Conservation (phyloP, 2,888 invertebrate species). For the Ophion obscuratus region DNA sequence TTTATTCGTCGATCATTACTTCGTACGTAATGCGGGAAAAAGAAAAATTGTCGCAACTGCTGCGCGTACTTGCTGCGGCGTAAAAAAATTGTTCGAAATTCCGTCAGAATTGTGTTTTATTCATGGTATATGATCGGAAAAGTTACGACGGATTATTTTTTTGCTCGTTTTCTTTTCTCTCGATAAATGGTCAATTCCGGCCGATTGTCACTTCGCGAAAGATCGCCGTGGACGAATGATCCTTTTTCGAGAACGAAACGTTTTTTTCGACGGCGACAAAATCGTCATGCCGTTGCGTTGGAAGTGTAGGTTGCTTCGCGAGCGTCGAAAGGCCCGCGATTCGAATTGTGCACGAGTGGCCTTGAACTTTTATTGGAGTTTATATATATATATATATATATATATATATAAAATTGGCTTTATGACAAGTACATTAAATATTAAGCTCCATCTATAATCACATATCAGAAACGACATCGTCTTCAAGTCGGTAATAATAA, state of each 20-base stretch:
- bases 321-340: neutral
- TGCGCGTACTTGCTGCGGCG: neutral
- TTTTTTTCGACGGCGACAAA: too few species aligned
- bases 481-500: too few species aligned
- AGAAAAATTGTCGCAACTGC: neutral
- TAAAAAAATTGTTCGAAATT: neutral
- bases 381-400: neutral
- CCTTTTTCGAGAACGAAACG: too few species aligned
- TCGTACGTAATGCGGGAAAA: neutral
- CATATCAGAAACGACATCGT: too few species aligned
- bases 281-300: too few species aligned
- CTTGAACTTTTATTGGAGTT: neutral
- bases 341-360: neutral
- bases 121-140: neutral
- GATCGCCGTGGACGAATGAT: too few species aligned
- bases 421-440: too few species aligned
- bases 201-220: too few species aligned
- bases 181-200: neutral
- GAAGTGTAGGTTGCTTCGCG: neutral
- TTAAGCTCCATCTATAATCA: too few species aligned
- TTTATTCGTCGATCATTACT: neutral
- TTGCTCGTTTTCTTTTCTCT: neutral
- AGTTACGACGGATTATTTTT: neutral
- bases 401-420: neutral
- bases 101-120: neutral